These are phyloP conservation scores for Mythimna vitellina DNA, from an alignment of 2,888 invertebrate genomes.

Conservation along the genomic window DNA sequence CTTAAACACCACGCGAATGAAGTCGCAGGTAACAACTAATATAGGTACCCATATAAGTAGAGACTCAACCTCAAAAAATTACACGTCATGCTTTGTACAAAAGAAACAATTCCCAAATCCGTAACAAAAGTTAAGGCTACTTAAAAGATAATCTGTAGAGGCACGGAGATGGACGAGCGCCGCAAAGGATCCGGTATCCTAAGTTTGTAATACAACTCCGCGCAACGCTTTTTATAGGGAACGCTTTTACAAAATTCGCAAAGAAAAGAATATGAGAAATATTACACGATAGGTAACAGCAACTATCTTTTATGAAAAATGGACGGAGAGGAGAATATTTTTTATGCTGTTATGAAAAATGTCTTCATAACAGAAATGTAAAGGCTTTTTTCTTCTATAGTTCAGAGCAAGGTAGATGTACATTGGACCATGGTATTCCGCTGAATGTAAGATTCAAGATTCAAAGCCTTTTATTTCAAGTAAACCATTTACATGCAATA, in stretches of 20 bases:
- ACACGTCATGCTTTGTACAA: slow-evolving; percentile 5
- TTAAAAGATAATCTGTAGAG: slow-evolving; percentile 38
- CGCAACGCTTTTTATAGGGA: slow-evolving; percentile 15
- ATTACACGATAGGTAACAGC: background rate
- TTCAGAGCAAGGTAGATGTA: background rate
- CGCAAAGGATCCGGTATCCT: slow-evolving; percentile 22
- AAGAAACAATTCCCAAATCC: slow-evolving; percentile 14
- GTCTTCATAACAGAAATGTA: background rate
- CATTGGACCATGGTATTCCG: too few relatives aligned
- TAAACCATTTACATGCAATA: too few relatives aligned
- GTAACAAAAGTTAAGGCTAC: slow-evolving; percentile 43
- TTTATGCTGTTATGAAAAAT: background rate
- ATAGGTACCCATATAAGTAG: background rate
- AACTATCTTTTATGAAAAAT: slow-evolving; percentile 11
- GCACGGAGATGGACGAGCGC: slow-evolving; percentile 10
- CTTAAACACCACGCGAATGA: too few relatives aligned
- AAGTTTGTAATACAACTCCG: slow-evolving; percentile 20
- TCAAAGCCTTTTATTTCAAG: too few relatives aligned
- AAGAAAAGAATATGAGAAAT: background rate
- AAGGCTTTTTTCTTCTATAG: background rate
- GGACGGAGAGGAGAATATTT: background rate
- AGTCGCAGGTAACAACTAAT: too few relatives aligned
- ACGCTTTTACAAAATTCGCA: slow-evolving; percentile 7
- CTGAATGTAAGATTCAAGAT: too few relatives aligned
- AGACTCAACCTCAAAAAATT: background rate